Evolutionary conservation across 1,140 invertebrate species (phyloP), one percentile per base, ranked within the genome.

Genomic region (Temnothorax nylanderi): DNA sequence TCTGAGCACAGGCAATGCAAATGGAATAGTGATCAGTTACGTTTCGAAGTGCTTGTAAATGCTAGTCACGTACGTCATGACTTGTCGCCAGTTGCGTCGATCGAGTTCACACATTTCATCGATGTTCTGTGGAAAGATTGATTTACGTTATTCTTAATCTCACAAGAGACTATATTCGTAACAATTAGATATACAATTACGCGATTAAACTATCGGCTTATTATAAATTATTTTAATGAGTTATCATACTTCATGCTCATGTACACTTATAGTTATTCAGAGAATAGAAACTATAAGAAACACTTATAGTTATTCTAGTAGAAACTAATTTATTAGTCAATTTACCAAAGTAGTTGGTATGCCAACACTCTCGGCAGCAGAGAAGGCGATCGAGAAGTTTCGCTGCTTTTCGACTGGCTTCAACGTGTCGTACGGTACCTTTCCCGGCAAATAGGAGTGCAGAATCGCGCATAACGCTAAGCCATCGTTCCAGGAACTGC

Each of bases 31-130:
- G 34, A 51, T 80, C 64, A 86, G 81, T 95, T 93, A 96, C 75
- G 97, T 97, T 94, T 98, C 97, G 90, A 98, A 98, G 93, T 98
- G 97, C 93, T 97, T 98, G 95, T 99, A 99, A 91, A 99, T 98
- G 85, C 97, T 97, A 67, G 98, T 99, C 44, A 99, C 98, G 93
- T 99, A 99, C 2, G 97, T 96, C 98, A 99, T 99, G 6, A 99
- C 98, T 93, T 98, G 97, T 93, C 99, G 98, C 99, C 99, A 99
- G 94, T 99, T 98, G 0, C 98, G 98, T 76, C 98, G 95, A 94
- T 99, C 98, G 88, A 98, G 97, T 92, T 98, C 97, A 88, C 98
- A 98, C 98, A 99, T 99, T 86, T 99, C 98, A 92, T 97, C 98
- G 72, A 99, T 98, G 94, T 98, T 98, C 98, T 99, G 96, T 16